Evolutionary conservation across 2,113 vertebrate species (phyloP).

Genomic region (Oreocharis arfaki): DNA sequence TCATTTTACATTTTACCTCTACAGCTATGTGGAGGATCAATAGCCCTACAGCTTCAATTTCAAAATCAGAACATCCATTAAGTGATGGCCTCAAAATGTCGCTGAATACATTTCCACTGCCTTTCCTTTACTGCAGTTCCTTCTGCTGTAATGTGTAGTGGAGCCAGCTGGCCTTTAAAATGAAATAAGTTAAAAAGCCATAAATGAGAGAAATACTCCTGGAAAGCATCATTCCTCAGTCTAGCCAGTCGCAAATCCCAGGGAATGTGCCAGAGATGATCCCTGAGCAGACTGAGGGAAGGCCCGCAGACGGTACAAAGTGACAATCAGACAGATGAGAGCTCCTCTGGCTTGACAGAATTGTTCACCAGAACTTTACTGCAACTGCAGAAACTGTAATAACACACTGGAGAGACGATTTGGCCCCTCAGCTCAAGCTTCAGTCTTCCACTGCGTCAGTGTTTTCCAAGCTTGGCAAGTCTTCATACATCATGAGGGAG

Average conservation of each 20-base stretch:
- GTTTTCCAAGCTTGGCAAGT: background rate
- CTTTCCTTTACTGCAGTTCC: background rate
- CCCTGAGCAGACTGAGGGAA: background rate
- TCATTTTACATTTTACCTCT: background rate
- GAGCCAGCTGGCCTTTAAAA: background rate
- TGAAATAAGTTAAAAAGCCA: background rate
- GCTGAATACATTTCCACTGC: background rate
- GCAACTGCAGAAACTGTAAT: background rate
- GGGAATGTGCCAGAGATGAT: background rate
- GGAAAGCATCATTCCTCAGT: background rate
- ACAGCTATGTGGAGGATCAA: background rate
- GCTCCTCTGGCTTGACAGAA: background rate
- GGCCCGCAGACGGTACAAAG: background rate
- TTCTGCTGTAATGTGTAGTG: background rate
- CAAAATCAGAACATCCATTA: background rate
- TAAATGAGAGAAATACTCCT: background rate
- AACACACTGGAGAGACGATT: background rate
- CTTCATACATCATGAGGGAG: accelerated
- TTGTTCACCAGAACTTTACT: background rate
- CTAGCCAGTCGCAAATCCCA: background rate
- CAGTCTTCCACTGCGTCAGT: background rate
- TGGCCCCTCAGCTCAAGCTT: background rate
- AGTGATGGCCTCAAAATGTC: accelerated
- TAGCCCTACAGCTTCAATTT: background rate
- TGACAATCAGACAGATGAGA: background rate